Evolutionary conservation across 1,140 invertebrate species (phyloP).

Genomic region (Lutraria rhynchaena): DNA sequence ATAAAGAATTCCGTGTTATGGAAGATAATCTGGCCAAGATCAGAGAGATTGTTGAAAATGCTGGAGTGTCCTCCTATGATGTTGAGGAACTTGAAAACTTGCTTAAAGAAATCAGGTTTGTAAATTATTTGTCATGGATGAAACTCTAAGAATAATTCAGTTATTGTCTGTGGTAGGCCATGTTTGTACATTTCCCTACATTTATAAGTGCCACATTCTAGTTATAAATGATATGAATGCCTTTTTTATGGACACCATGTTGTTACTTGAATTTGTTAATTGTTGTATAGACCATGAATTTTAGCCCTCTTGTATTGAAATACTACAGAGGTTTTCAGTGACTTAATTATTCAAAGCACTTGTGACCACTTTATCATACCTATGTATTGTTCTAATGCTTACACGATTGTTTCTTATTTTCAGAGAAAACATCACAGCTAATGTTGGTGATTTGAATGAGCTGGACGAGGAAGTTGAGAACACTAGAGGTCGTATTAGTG

Average conservation of each 20-base stretch:
- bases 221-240: too few species aligned
- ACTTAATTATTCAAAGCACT: too few species aligned
- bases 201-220: too few species aligned
- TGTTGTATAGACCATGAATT: too few species aligned
- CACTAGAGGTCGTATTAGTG: constrained; percentile 89
- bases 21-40: constrained; percentile 92
- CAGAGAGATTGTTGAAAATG: constrained; percentile 88
- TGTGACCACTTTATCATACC: background rate
- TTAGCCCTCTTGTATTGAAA: too few species aligned
- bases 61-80: constrained; percentile 88
- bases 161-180: too few species aligned
- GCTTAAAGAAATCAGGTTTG: constrained; percentile 85
- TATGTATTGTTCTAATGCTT: background rate
- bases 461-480: constrained; percentile 87
- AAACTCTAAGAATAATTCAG: too few species aligned
- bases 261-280: too few species aligned
- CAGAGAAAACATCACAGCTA: constrained; percentile 83
- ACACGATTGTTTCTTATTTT: constrained; percentile 22
- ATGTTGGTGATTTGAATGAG: constrained; percentile 84
- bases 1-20: constrained; percentile 95
- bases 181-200: too few species aligned
- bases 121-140: too few species aligned
- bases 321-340: too few species aligned
- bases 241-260: too few species aligned
- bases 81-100: constrained; percentile 86